A percentile compares a stretch with the other conserved stretches of the same genome.
These are phyloP conservation scores for Nyctibius bracteatus DNA, from an alignment of 2,113 vertebrate genomes.

Conservation along the genomic window DNA sequence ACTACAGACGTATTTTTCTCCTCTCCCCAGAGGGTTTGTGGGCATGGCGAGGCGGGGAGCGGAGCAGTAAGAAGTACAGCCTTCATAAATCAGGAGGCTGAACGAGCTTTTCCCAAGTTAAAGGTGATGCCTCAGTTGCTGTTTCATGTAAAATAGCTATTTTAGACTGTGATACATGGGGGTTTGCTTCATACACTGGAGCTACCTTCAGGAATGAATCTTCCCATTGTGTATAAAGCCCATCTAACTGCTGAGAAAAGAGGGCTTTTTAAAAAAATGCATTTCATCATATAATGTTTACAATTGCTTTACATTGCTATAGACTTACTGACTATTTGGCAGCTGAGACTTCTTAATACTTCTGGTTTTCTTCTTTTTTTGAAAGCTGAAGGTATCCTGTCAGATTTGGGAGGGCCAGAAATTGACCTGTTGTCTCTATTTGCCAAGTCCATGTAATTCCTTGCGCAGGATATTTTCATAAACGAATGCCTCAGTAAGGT, in stretches of 20 bases:
- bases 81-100: background rate
- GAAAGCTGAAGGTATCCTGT: background rate
- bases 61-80: background rate
- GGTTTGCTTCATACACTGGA: background rate
- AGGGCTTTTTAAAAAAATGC: background rate
- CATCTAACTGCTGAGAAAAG: background rate
- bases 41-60: background rate
- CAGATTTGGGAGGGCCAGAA: background rate
- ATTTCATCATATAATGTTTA: constrained; percentile 18
- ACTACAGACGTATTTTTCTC: background rate
- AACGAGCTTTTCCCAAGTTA: background rate
- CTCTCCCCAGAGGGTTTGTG: background rate
- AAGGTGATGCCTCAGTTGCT: background rate
- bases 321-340: background rate
- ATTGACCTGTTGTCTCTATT: background rate
- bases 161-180: background rate
- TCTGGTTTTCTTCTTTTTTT: background rate
- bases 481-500: background rate
- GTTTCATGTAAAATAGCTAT: background rate
- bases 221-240: background rate
- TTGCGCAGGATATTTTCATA: background rate
- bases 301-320: constrained; percentile 14
- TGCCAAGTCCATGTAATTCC: background rate
- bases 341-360: background rate
- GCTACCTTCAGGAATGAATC: background rate